Percentiles rank a stretch among this genome's conserved stretches.
These are phyloP conservation scores for Orchestes rusci DNA, from an alignment of 2,888 invertebrate species.

Conservation along the genomic window DNA sequence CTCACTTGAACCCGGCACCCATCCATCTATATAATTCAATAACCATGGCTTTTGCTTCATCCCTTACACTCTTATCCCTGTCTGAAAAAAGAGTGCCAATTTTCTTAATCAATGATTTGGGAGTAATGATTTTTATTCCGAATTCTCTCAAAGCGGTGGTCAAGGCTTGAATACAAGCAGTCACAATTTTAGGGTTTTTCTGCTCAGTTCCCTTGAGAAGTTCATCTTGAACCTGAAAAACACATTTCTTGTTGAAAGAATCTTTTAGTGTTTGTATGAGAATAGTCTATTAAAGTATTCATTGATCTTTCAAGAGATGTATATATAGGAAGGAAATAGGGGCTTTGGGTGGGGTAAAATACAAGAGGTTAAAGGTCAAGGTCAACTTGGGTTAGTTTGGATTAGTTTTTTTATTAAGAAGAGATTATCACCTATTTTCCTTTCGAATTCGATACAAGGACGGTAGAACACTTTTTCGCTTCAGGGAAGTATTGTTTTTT, in stretches of 20 bases:
- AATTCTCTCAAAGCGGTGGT: conserved; percentile 79
- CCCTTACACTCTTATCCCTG: conserved; percentile 84
- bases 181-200: conserved; percentile 93
- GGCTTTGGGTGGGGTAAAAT: too few relatives aligned
- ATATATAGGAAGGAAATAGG: too few relatives aligned
- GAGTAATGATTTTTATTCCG: conserved; percentile 82
- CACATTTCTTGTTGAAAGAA: background rate
- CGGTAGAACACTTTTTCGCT: too few relatives aligned
- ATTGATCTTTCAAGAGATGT: too few relatives aligned
- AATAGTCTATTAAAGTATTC: too few relatives aligned
- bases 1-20: too few relatives aligned
- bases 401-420: too few relatives aligned
- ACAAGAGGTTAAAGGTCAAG: too few relatives aligned
- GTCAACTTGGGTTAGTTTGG: too few relatives aligned
- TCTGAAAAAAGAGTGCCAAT: conserved; percentile 79
- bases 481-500: too few relatives aligned
- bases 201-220: conserved; percentile 88
- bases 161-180: conserved; percentile 71
- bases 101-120: conserved; percentile 86
- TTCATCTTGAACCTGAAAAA: conserved; percentile 59
- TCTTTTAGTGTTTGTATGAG: background rate
- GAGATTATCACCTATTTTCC: too few relatives aligned
- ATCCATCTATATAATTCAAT: conserved; percentile 79
- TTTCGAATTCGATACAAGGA: too few relatives aligned
- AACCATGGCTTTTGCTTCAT: conserved; percentile 86